These are phyloP conservation scores for Archips xylosteana DNA, from an alignment of 2,888 invertebrate species.

Conservation along the genomic window DNA sequence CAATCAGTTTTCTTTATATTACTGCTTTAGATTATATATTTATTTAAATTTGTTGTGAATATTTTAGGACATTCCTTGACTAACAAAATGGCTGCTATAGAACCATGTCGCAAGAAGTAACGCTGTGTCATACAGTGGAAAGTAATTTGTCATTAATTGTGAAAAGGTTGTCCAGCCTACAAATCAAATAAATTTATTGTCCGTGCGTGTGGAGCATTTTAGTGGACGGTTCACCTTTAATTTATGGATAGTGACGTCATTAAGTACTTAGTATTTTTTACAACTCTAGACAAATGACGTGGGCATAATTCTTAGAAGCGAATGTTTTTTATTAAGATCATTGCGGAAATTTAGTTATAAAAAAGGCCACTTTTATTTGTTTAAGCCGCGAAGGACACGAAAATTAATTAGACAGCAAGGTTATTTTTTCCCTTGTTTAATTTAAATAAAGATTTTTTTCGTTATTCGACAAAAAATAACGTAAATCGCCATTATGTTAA, in stretches of 20 bases:
- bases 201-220: background rate
- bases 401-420: slow-evolving; percentile 33
- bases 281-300: slow-evolving; percentile 18
- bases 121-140: background rate
- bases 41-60: too few species aligned
- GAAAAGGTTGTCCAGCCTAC: slow-evolving; percentile 1
- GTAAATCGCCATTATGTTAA: background rate
- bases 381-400: slow-evolving; percentile 18
- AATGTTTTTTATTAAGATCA: slow-evolving; percentile 20
- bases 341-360: slow-evolving; percentile 25
- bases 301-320: slow-evolving; percentile 10
- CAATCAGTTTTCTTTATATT: too few species aligned
- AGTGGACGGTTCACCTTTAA: background rate
- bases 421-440: slow-evolving; percentile 23
- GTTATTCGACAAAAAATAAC: background rate
- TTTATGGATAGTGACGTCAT: slow-evolving; percentile 28
- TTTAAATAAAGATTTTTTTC: slow-evolving; percentile 11
- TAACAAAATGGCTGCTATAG: background rate
- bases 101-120: background rate
- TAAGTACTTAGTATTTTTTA: slow-evolving; percentile 27
- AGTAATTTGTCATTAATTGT: background rate
- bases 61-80: too few species aligned
- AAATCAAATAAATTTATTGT: background rate
- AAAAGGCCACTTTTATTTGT: slow-evolving; percentile 17
- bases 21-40: too few species aligned